These are phyloP conservation scores for Trachelus troglodyta DNA, from an alignment of 2,888 invertebrate genomes.

Conservation along the genomic window DNA sequence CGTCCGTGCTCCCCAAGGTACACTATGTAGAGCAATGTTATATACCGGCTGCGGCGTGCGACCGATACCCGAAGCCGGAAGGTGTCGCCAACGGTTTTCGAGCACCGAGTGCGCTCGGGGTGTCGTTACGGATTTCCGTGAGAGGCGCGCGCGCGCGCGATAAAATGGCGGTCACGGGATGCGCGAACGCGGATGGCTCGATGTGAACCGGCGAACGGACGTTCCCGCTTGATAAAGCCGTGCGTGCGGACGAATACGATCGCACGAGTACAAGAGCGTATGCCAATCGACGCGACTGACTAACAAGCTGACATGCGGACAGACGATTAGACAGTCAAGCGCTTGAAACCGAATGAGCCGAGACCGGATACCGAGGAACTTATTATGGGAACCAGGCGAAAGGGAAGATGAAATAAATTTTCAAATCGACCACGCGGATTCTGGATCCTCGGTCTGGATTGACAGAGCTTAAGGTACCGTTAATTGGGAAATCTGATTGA, in stretches of 20 bases:
- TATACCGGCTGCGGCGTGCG: not conserved
- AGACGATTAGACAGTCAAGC: not conserved
- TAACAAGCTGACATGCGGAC: not conserved
- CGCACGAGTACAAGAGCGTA: not conserved
- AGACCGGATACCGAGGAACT: not conserved
- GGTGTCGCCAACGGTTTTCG: not conserved
- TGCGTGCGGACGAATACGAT: not conserved
- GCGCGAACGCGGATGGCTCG: conserved; percentile 14
- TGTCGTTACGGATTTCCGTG: conserved; percentile 4
- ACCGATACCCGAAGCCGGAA: conserved; percentile 4
- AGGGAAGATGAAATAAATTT: not conserved
- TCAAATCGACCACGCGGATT: not conserved
- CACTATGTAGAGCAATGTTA: not conserved
- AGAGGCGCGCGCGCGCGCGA: conserved; percentile 17
- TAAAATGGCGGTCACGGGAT: conserved; percentile 2
- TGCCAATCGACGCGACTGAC: not conserved
- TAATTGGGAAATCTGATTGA: not conserved
- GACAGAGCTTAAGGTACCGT: no score
- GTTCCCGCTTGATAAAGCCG: not conserved
- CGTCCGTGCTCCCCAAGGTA: not conserved
- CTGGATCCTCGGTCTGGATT: not conserved
- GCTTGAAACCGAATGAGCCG: not conserved
- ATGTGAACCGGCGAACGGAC: conserved; percentile 3
- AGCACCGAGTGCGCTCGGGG: not conserved
- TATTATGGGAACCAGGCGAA: not conserved